phyloP scores from a whole-genome alignment of 2,888 invertebrate genomes.

The Epinotia nisella region DNA sequence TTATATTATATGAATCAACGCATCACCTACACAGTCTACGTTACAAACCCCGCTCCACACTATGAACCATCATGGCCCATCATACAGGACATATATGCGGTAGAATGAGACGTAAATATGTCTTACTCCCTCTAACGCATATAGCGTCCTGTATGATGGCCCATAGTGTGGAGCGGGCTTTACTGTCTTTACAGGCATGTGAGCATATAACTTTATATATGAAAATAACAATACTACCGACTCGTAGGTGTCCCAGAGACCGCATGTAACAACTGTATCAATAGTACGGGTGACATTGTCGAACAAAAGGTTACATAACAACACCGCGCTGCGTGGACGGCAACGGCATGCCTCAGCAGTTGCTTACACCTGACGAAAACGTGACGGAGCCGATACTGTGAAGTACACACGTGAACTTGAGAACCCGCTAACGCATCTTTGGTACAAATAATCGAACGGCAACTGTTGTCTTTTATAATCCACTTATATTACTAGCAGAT shows the following conservation, averaged over 20 bases:
- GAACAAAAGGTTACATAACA: constrained; percentile 43
- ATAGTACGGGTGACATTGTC: constrained; percentile 48
- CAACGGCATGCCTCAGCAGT: constrained; percentile 27
- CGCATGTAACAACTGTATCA: constrained; percentile 55
- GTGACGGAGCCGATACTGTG: constrained; percentile 10
- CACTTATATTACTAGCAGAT: background rate
- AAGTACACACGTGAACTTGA: background rate
- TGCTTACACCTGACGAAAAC: constrained; percentile 14
- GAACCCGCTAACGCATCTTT: background rate
- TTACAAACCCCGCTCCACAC: too few species aligned
- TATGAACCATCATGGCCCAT: too few species aligned
- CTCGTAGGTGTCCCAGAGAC: constrained; percentile 8
- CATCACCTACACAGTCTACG: too few species aligned
- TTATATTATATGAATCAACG: too few species aligned
- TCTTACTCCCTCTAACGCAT: too few species aligned
- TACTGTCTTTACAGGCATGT: background rate
- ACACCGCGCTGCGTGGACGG: constrained; percentile 36
- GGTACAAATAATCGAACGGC: too few species aligned
- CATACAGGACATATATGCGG: too few species aligned
- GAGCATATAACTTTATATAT: background rate
- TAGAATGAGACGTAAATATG: too few species aligned
- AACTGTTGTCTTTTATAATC: background rate
- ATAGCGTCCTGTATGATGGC: too few species aligned
- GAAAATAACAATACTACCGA: background rate
- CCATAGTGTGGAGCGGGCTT: too few species aligned